Evolutionary conservation across 2,113 vertebrate species (phyloP).

Genomic region (Hypanus sabinus): DNA sequence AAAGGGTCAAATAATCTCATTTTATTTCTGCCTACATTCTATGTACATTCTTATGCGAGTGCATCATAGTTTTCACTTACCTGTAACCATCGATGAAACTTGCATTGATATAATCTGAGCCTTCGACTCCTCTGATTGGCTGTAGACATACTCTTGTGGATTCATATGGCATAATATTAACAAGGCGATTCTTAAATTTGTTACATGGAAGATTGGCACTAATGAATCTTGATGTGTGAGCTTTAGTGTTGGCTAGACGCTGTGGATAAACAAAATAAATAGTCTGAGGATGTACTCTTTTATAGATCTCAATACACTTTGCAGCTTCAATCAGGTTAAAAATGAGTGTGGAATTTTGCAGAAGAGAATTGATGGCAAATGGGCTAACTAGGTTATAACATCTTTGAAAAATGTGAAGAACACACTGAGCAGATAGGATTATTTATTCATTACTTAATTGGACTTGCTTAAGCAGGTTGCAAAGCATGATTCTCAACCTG

Average conservation of each 20-base stretch:
- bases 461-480: too few relatives aligned
- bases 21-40: too few relatives aligned
- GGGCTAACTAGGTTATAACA: neutral
- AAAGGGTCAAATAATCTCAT: too few relatives aligned
- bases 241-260: conserved; percentile 97
- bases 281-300: neutral
- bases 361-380: neutral
- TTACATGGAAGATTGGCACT: conserved; percentile 99
- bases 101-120: conserved; percentile 97
- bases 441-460: too few relatives aligned
- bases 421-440: too few relatives aligned
- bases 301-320: neutral
- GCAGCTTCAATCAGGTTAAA: neutral
- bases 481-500: too few relatives aligned
- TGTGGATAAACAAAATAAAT: conserved; percentile 49
- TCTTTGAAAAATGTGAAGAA: neutral
- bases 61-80: conserved; percentile 50
- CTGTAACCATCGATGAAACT: conserved; percentile 99
- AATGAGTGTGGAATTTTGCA: neutral
- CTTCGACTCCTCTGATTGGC: conserved; percentile 94
- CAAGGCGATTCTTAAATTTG: conserved; percentile 99
- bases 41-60: too few relatives aligned
- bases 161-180: conserved; percentile 99
- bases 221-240: conserved; percentile 98
- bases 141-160: conserved; percentile 94